Conservation (phyloP, 2,888 invertebrate species). For the Aspidiotus destructor region DNA sequence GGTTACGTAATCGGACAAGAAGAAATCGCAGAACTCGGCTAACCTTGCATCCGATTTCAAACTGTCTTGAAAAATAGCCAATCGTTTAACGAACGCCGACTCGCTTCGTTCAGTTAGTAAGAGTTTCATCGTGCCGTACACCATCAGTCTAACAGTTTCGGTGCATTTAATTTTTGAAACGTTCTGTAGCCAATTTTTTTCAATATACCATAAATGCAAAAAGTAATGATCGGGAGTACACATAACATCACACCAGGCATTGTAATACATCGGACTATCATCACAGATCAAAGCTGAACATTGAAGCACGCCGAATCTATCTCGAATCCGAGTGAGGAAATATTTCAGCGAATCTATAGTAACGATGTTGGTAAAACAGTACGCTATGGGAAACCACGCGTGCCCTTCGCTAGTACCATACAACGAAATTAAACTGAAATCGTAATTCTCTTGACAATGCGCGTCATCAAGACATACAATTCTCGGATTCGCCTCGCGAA, state of each 20-base stretch:
- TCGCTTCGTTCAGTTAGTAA: conserved; percentile 19
- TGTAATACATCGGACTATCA: conserved; percentile 27
- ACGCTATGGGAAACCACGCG: conserved; percentile 16
- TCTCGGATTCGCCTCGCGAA: neutral
- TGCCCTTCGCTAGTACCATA: neutral
- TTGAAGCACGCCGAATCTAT: conserved; percentile 8
- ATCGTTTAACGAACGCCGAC: conserved; percentile 18
- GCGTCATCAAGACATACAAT: conserved; percentile 22
- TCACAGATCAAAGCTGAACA: conserved; percentile 33
- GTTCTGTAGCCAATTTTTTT: conserved; percentile 26
- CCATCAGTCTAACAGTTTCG: conserved; percentile 6
- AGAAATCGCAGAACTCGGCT: conserved; percentile 18
- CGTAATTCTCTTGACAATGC: conserved; percentile 25
- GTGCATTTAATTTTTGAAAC: conserved; percentile 22
- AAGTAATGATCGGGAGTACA: conserved; percentile 13
- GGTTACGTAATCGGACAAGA: conserved; percentile 13
- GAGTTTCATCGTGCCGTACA: conserved; percentile 17
- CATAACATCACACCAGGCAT: conserved; percentile 34
- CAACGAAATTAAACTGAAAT: conserved; percentile 18
- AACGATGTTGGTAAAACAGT: conserved; percentile 15
- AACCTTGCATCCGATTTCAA: conserved; percentile 11
- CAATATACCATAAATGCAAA: conserved; percentile 21
- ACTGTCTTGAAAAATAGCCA: conserved; percentile 9
- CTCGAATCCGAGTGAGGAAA: conserved; percentile 15
- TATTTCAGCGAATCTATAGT: conserved; percentile 1